Percentiles rank a stretch among this genome's conserved stretches.
These are phyloP conservation scores for Sceloporus undulatus DNA, from an alignment of 2,113 vertebrate species.

Conservation along the genomic window DNA sequence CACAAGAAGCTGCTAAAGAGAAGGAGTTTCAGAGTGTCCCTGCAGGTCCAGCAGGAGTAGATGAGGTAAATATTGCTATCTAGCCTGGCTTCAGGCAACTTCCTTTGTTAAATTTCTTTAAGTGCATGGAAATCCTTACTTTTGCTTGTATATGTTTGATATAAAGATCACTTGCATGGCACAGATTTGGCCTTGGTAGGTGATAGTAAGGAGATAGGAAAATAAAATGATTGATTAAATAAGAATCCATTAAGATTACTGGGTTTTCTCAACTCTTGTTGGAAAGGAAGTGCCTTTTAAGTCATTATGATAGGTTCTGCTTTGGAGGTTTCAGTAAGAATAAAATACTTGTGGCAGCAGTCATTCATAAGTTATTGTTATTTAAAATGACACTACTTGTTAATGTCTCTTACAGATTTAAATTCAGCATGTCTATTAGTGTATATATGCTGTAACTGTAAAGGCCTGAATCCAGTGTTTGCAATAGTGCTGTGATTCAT, in stretches of 20 bases:
- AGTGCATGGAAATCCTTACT: not conserved
- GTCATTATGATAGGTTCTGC: too few relatives aligned
- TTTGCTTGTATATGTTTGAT: not conserved
- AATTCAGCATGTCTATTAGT: too few relatives aligned
- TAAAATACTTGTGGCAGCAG: too few relatives aligned
- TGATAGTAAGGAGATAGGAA: not conserved
- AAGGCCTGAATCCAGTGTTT: not conserved
- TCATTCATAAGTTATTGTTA: too few relatives aligned
- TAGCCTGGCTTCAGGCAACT: not conserved
- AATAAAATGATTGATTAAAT: not conserved
- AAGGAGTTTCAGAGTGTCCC: constrained; percentile 94
- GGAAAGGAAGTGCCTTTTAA: not conserved
- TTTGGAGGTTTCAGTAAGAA: too few relatives aligned
- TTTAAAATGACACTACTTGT: not conserved
- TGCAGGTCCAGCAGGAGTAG: constrained; percentile 92
- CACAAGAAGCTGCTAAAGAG: constrained; percentile 94
- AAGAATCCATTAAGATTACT: not conserved
- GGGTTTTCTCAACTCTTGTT: not conserved
- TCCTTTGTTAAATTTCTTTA: not conserved
- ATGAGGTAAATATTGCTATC: constrained; percentile 82
- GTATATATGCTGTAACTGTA: not conserved
- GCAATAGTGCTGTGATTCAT: not conserved
- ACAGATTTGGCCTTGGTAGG: not conserved
- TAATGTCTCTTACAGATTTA: not conserved
- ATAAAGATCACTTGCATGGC: not conserved